Conservation (phyloP, 2,888 invertebrate species). For the Embidobia sp. region DNA sequence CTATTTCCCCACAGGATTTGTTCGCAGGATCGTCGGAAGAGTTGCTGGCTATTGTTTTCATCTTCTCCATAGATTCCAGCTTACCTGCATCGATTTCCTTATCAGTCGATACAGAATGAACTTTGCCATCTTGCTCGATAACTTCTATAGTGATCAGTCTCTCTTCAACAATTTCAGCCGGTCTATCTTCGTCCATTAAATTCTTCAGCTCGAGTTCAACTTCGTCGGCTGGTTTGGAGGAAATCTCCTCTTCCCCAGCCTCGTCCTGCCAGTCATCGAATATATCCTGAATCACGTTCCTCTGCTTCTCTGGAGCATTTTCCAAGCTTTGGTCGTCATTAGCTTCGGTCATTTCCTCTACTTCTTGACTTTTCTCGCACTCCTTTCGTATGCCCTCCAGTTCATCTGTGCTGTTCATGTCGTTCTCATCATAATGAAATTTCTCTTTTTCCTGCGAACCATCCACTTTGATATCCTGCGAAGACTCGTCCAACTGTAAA, state of each 20-base stretch:
- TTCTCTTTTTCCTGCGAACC: background rate
- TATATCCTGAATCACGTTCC: constrained; percentile 79
- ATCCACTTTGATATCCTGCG: constrained; percentile 1
- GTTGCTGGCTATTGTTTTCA: constrained; percentile 15
- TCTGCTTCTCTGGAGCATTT: constrained; percentile 65
- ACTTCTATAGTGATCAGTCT: constrained; percentile 46
- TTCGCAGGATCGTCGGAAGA: constrained; percentile 33
- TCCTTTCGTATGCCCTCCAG: constrained; percentile 45
- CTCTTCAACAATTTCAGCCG: constrained; percentile 51
- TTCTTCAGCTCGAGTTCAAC: constrained; percentile 77
- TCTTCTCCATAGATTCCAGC: background rate
- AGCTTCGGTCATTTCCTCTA: background rate
- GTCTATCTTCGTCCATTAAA: constrained; percentile 74
- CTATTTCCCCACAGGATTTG: constrained; percentile 61
- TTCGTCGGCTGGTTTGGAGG: constrained; percentile 69
- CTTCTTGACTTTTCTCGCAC: constrained; percentile 19
- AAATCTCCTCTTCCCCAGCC: constrained; percentile 71
- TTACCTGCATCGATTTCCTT: constrained; percentile 17
- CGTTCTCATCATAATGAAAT: background rate
- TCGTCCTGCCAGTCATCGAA: constrained; percentile 80
- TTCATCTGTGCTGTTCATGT: constrained; percentile 40
- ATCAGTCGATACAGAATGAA: constrained; percentile 41
- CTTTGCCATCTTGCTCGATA: constrained; percentile 44
- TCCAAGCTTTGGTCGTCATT: background rate
- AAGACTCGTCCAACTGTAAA: constrained; percentile 32